Percentiles rank a stretch among this genome's conserved stretches.
Evolutionary conservation across 2,888 invertebrate genomes (phyloP).

Genomic region (Aromia moschata): DNA sequence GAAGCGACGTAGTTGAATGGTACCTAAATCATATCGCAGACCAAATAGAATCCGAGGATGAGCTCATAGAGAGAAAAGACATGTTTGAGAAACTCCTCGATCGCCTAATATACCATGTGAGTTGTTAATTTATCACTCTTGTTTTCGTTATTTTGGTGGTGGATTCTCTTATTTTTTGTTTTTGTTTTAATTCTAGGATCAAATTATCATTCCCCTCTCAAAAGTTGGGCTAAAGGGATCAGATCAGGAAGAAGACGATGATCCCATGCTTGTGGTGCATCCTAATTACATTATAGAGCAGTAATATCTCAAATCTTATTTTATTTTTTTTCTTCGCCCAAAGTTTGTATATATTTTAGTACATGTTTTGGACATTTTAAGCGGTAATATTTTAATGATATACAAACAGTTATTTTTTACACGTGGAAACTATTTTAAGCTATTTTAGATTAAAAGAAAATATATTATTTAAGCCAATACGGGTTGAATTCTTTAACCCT

Average conservation of each 20-base stretch:
- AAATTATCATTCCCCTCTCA: slow-evolving; percentile 81
- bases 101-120: slow-evolving; percentile 84
- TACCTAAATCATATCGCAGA: slow-evolving; percentile 88
- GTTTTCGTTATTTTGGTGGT: slow-evolving; percentile 6
- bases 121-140: slow-evolving; percentile 47
- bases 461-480: no score
- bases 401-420: no score
- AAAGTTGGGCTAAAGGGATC: slow-evolving; percentile 66
- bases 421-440: no score
- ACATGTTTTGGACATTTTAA: no score
- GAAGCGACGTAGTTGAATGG: slow-evolving; percentile 91
- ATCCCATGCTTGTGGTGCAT: slow-evolving; percentile 92
- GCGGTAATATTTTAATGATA: no score
- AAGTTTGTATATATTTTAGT: no score
- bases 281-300: slow-evolving; percentile 91
- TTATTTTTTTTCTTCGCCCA: no score
- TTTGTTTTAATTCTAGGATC: slow-evolving; percentile 70
- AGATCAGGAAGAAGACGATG: slow-evolving; percentile 71
- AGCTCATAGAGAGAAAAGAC: slow-evolving; percentile 86
- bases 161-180: slow-evolving; percentile 35
- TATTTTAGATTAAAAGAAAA: no score
- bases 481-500: no score
- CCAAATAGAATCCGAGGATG: slow-evolving; percentile 90
- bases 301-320: no score
- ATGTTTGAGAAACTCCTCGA: slow-evolving; percentile 95